Percentiles rank a stretch among this genome's conserved stretches.
Evolutionary conservation across 2,113 vertebrate genomes (phyloP).

Genomic region (Mus musculus): GRCm39 chr5:82864501-82865000

Average conservation of each 20-base stretch:
- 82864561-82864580: not conserved
- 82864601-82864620: not conserved
- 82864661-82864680: accelerated
- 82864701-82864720: not conserved
- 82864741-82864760: not conserved
- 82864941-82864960: not conserved
- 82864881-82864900: not conserved
- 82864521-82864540: not conserved
- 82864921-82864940: not conserved
- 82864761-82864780: not conserved
- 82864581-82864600: not conserved
- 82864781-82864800: not conserved
- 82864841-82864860: not conserved
- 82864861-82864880: not conserved
- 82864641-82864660: not conserved
- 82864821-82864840: not conserved
- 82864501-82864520: not conserved
- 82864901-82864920: not conserved
- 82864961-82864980: not conserved
- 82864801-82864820: not conserved
- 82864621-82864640: not conserved
- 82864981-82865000: not conserved
- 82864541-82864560: not conserved
- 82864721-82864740: not conserved
- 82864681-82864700: not conserved